These are phyloP conservation scores for Lycorma delicatula DNA, from an alignment of 1,140 invertebrate genomes.

Conservation along the genomic window DNA sequence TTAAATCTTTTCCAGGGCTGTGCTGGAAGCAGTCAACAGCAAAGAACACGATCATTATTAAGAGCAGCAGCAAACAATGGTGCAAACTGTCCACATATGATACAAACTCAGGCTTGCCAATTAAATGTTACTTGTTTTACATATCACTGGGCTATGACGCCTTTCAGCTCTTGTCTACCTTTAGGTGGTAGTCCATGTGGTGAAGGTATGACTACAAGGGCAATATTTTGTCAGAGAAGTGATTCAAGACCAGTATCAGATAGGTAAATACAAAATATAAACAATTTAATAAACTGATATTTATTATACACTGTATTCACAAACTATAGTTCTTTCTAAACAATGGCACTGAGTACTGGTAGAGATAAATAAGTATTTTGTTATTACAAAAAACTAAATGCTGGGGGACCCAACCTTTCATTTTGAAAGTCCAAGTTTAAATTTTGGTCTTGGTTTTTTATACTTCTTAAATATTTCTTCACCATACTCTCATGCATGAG, in stretches of 20 bases:
- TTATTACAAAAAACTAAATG: too few species aligned
- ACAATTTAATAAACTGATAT: neutral
- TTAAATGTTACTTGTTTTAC: constrained; percentile 43
- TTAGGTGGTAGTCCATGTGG: constrained; percentile 51
- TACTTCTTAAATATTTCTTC: too few species aligned
- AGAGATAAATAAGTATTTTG: too few species aligned
- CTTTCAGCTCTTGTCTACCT: constrained; percentile 49
- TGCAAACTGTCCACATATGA: constrained; percentile 44
- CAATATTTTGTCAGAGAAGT: constrained; percentile 46
- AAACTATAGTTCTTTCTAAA: too few species aligned
- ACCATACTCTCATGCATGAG: too few species aligned
- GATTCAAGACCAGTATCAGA: constrained; percentile 49
- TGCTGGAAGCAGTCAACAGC: constrained; percentile 37
- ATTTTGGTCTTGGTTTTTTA: too few species aligned
- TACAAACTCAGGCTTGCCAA: constrained; percentile 47
- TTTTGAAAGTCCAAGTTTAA: too few species aligned
- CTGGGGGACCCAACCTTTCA: too few species aligned
- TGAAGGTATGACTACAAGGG: constrained; percentile 47
- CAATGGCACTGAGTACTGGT: too few species aligned
- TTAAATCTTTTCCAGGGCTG: constrained; percentile 37
- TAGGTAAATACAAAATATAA: constrained; percentile 30
- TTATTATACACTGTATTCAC: too few species aligned
- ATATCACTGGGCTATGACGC: constrained; percentile 49
- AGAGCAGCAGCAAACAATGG: constrained; percentile 42
- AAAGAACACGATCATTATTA: constrained; percentile 47